Evolutionary conservation across 2,113 vertebrate genomes (phyloP).

Genomic region (Pachyramphus minor): DNA sequence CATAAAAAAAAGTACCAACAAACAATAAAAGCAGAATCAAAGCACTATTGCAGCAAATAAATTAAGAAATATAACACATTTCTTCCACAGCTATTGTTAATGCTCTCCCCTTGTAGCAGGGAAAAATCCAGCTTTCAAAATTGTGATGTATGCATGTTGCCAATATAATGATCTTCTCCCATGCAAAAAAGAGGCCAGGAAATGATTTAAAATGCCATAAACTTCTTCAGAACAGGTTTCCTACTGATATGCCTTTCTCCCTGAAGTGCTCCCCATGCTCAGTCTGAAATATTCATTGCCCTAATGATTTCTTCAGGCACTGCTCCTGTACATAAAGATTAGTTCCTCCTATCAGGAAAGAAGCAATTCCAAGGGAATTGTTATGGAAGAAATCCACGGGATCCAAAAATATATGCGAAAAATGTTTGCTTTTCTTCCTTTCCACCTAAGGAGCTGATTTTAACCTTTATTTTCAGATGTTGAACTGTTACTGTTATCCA

Average conservation of each 20-base stretch:
- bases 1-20: background rate
- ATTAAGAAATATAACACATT: background rate
- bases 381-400: background rate
- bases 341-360: slow-evolving; percentile 31
- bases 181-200: slow-evolving; percentile 30
- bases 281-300: slow-evolving; percentile 66
- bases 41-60: background rate
- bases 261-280: slow-evolving; percentile 42
- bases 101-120: background rate
- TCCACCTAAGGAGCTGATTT: background rate
- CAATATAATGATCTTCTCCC: slow-evolving; percentile 33
- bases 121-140: slow-evolving; percentile 31
- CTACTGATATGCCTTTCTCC: slow-evolving; percentile 53
- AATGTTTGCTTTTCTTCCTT: background rate
- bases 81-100: background rate
- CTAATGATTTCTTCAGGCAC: slow-evolving; percentile 65
- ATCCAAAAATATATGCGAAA: background rate
- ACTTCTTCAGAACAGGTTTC: slow-evolving; percentile 52
- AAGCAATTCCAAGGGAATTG: slow-evolving; percentile 22
- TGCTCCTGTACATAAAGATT: slow-evolving; percentile 63
- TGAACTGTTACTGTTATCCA: background rate
- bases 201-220: slow-evolving; percentile 66
- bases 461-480: background rate
- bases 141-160: background rate
- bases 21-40: background rate